Evolutionary conservation across 1,140 invertebrate species (phyloP).

Genomic region (Cataglyphis hispanica): DNA sequence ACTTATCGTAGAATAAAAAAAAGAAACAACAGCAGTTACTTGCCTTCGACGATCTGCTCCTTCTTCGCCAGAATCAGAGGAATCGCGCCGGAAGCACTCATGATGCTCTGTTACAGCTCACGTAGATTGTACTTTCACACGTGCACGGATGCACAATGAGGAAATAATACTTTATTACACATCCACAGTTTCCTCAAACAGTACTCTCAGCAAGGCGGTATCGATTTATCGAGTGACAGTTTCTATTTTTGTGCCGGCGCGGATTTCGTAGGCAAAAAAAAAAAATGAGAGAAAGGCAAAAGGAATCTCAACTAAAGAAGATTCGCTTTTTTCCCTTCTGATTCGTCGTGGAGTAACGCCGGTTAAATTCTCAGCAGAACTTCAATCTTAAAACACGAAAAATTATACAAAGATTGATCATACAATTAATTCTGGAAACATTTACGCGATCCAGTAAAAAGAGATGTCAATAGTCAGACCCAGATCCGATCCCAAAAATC

Average conservation of each 20-base stretch:
- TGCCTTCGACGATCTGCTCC: slow-evolving; percentile 82
- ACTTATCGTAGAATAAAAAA: neutral
- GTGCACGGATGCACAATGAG: slow-evolving; percentile 43
- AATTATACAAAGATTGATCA: slow-evolving; percentile 7
- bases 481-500: neutral
- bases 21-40: slow-evolving; percentile 71
- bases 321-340: neutral
- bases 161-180: slow-evolving; percentile 7
- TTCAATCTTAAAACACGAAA: neutral
- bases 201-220: slow-evolving; percentile 25
- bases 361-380: neutral
- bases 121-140: slow-evolving; percentile 38
- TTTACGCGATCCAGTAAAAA: slow-evolving; percentile 9
- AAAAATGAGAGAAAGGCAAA: neutral
- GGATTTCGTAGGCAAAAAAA: slow-evolving; percentile 29
- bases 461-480: neutral
- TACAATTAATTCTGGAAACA: slow-evolving; percentile 28
- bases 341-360: too few relatives aligned
- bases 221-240: slow-evolving; percentile 64
- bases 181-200: slow-evolving; percentile 43
- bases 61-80: slow-evolving; percentile 82
- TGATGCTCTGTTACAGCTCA: slow-evolving; percentile 65
- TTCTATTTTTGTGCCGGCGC: slow-evolving; percentile 41
- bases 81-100: slow-evolving; percentile 83
- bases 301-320: slow-evolving; percentile 5